Conservation (phyloP, 2,113 vertebrate genomes). For the crab-eating macaque (Macaca fascicularis) region T2T-MFA8v1.1 NC_088377.1:167996501-167997000, state of each 20-base stretch:
- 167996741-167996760: neutral
- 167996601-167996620: neutral
- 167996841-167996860: neutral
- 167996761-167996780: neutral
- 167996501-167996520: no score
- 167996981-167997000: conserved; percentile 51
- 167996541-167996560: no score
- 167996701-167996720: neutral
- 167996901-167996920: conserved; percentile 27
- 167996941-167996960: neutral
- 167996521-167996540: no score
- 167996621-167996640: neutral
- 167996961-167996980: conserved; percentile 37
- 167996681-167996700: neutral
- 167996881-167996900: neutral
- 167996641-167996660: neutral
- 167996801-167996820: neutral
- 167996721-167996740: neutral
- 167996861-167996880: neutral
- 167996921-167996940: conserved; percentile 18
- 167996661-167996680: neutral
- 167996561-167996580: no score
- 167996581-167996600: no score
- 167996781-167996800: neutral
- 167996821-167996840: neutral